These are phyloP conservation scores for Benthosema pterotum DNA, from an alignment of 2,797 vertebrate species.

Conservation along the genomic window DNA sequence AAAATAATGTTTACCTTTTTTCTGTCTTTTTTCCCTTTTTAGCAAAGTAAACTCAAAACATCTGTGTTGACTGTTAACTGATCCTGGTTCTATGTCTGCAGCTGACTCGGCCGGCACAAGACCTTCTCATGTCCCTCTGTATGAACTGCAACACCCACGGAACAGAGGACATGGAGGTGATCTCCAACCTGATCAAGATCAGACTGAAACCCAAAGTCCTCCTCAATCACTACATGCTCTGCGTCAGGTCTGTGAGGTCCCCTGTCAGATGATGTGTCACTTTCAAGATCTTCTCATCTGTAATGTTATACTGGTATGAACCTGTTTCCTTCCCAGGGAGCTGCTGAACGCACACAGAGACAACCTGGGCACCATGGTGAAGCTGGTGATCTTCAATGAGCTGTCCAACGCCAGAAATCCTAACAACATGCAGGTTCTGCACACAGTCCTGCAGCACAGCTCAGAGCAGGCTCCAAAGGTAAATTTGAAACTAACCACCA, in stretches of 20 bases:
- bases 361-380: slow-evolving; percentile 95
- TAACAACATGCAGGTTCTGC: slow-evolving; percentile 98
- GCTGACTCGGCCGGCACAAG: slow-evolving; percentile 96
- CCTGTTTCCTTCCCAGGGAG: slow-evolving; percentile 79
- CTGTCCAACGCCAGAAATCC: slow-evolving; percentile 96
- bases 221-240: slow-evolving; percentile 97
- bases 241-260: slow-evolving; percentile 82
- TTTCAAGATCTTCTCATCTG: not conserved
- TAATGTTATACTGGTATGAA: no score
- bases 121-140: slow-evolving; percentile 96
- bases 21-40: no score
- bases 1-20: no score
- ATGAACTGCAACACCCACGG: slow-evolving; percentile 95
- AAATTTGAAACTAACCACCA: not conserved
- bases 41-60: no score
- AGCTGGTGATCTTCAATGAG: slow-evolving; percentile 97
- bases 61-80: not conserved
- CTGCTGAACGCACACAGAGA: slow-evolving; percentile 93
- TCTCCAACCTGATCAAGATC: slow-evolving; percentile 98
- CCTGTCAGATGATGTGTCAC: not conserved
- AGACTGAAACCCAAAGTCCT: slow-evolving; percentile 98
- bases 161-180: slow-evolving; percentile 94
- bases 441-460: slow-evolving; percentile 95
- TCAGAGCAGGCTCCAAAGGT: slow-evolving; percentile 96
- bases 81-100: slow-evolving; percentile 54